A percentile compares a stretch with the other conserved stretches of the same genome.
Conservation (phyloP, 1,140 invertebrate species). For the Hydropsyche tenuis region DNA sequence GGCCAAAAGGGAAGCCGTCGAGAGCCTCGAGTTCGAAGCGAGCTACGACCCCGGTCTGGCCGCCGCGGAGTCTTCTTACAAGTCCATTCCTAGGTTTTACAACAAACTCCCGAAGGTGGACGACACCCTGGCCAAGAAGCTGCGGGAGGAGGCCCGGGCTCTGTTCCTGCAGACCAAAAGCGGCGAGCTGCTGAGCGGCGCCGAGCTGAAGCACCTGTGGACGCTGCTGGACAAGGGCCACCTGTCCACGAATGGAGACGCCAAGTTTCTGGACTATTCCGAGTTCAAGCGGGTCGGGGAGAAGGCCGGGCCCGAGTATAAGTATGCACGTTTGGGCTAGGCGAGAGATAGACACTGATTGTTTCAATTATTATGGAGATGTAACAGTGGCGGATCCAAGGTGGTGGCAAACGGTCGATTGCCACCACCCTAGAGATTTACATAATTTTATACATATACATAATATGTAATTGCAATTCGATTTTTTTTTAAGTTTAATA, state of each 20-base stretch:
- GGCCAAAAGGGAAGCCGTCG: constrained; percentile 33
- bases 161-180: constrained; percentile 85
- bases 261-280: constrained; percentile 84
- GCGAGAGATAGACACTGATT: no score
- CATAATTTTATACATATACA: no score
- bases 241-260: constrained; percentile 74
- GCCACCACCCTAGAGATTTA: no score
- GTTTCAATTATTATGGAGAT: no score
- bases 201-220: constrained; percentile 88
- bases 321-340: no score
- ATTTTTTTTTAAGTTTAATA: no score
- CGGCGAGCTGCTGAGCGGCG: constrained; percentile 82
- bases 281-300: constrained; percentile 81
- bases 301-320: constrained; percentile 74
- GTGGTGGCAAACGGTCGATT: no score
- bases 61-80: constrained; percentile 36
- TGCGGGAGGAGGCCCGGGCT: constrained; percentile 87
- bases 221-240: constrained; percentile 81
- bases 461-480: no score
- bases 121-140: constrained; percentile 77
- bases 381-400: no score
- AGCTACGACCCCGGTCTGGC: constrained; percentile 36
- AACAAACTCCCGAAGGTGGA: constrained; percentile 78
- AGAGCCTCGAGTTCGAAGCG: constrained; percentile 39
- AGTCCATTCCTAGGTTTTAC: constrained; percentile 70